Evolutionary conservation across 2,888 invertebrate genomes (phyloP).

Genomic region (Cheilosia vernalis): DNA sequence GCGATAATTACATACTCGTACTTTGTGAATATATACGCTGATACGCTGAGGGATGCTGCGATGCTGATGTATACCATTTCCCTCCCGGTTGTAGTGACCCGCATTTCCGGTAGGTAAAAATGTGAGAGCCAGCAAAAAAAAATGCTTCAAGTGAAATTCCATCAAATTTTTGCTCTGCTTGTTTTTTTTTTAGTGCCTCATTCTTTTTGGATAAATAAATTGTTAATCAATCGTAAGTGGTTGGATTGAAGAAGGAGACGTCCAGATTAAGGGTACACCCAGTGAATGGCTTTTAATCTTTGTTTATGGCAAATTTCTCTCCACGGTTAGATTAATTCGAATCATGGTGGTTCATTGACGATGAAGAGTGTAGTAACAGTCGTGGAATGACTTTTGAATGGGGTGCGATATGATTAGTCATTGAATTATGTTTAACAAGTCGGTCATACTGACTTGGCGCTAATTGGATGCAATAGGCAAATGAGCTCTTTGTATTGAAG

Average conservation of each 20-base stretch:
- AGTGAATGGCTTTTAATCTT: slow-evolving; percentile 54
- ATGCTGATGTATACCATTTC: slow-evolving; percentile 1
- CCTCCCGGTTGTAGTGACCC: slow-evolving; percentile 52
- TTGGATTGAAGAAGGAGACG: slow-evolving; percentile 20
- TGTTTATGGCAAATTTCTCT: slow-evolving; percentile 57
- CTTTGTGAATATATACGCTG: not conserved
- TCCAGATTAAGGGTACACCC: slow-evolving; percentile 50
- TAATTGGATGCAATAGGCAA: slow-evolving; percentile 51
- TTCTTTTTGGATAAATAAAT: slow-evolving; percentile 57
- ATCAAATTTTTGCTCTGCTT: slow-evolving; percentile 57
- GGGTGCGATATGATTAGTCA: slow-evolving; percentile 68
- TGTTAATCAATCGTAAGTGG: slow-evolving; percentile 74
- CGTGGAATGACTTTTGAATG: slow-evolving; percentile 27
- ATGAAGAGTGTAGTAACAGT: not conserved
- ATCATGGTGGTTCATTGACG: slow-evolving; percentile 63
- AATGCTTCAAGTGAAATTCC: slow-evolving; percentile 54
- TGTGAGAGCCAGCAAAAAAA: slow-evolving; percentile 48
- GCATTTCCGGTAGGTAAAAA: slow-evolving; percentile 73
- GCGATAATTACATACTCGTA: slow-evolving; percentile 50
- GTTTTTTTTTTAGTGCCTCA: slow-evolving; percentile 1
- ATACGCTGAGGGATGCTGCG: slow-evolving; percentile 21
- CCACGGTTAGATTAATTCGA: slow-evolving; percentile 36
- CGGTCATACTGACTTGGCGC: slow-evolving; percentile 10
- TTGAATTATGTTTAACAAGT: slow-evolving; percentile 66
- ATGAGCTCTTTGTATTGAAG: slow-evolving; percentile 33